phyloP scores from a whole-genome alignment of 2,113 vertebrate species.

The Phasianus colchicus region DNA sequence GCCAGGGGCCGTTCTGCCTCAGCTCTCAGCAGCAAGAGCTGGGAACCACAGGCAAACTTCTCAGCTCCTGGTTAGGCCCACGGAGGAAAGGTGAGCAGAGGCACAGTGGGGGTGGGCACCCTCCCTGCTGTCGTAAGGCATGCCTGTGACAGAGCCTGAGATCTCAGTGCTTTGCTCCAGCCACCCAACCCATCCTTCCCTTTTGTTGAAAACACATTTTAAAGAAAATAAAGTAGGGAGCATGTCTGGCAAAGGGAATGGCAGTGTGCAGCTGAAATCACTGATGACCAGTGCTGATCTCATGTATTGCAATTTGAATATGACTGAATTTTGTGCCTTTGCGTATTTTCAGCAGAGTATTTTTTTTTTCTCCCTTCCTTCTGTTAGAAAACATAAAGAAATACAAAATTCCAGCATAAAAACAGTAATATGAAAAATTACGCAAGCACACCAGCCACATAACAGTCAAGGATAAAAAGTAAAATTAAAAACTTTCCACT shows the following conservation, averaged over 20 bases:
- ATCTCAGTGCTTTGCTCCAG: neutral
- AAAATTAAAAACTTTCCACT: neutral
- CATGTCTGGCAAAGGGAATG: neutral
- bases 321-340: neutral
- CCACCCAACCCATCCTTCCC: neutral
- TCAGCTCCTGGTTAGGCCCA: neutral
- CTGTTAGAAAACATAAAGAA: constrained; percentile 6
- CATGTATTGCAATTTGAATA: neutral
- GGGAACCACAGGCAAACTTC: neutral
- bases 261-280: neutral
- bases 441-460: neutral
- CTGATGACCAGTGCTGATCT: neutral
- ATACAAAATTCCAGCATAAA: neutral
- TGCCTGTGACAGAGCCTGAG: neutral
- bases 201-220: neutral
- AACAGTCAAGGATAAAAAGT: constrained; percentile 5
- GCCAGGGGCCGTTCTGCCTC: neutral
- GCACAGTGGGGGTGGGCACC: neutral
- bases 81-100: neutral
- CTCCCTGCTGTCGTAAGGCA: neutral
- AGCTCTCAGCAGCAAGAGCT: neutral
- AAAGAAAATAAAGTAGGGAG: neutral
- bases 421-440: neutral
- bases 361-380: neutral
- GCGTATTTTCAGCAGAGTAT: neutral